Conservation (phyloP, 2,113 vertebrate genomes). For the Felis chaus region DNA sequence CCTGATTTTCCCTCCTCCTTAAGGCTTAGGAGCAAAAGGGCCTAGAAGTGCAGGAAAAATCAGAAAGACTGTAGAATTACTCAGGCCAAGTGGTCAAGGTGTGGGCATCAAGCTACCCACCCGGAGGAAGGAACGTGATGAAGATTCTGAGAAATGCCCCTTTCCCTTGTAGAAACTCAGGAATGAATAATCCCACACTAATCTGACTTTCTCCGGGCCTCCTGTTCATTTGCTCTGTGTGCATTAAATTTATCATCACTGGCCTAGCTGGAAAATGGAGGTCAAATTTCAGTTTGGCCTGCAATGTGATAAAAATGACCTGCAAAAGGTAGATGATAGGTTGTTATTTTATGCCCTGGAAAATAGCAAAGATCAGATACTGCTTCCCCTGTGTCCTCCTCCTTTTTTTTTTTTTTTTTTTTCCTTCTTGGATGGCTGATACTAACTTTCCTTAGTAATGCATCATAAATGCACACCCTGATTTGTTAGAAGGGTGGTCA, state of each 20-base stretch:
- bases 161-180: constrained; percentile 18
- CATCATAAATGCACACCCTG: constrained; percentile 60
- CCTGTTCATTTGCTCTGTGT: constrained; percentile 73
- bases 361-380: constrained; percentile 82
- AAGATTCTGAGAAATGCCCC: not conserved
- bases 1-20: not conserved
- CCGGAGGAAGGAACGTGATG: constrained; percentile 18
- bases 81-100: constrained; percentile 37
- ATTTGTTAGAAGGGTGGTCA: constrained; percentile 80
- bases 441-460: constrained; percentile 65
- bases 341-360: constrained; percentile 87
- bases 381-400: constrained; percentile 63
- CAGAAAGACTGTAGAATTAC: constrained; percentile 37
- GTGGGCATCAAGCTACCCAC: not conserved
- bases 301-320: constrained; percentile 87
- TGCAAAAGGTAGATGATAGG: constrained; percentile 85
- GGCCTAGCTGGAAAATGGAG: constrained; percentile 84
- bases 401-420: not conserved
- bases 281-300: constrained; percentile 86
- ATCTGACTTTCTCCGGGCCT: constrained; percentile 59
- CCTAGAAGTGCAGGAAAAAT: not conserved
- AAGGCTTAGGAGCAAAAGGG: constrained; percentile 41
- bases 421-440: constrained; percentile 58
- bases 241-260: constrained; percentile 83
- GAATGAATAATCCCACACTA: constrained; percentile 68